Evolutionary conservation across 2,113 vertebrate species (phyloP).

Genomic region (Coptodon rendalli): DNA sequence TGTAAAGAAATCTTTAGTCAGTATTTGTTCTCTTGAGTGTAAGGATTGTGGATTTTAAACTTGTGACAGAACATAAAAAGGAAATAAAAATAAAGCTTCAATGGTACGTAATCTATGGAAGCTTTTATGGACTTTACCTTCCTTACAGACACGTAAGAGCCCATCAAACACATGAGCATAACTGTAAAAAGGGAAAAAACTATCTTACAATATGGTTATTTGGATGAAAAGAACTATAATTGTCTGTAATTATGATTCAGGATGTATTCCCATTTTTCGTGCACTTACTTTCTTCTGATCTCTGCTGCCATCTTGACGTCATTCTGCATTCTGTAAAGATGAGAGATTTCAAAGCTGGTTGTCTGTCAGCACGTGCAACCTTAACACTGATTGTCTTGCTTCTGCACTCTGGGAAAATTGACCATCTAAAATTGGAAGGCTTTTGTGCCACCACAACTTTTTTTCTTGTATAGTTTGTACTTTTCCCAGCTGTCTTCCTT

Average conservation of each 20-base stretch:
- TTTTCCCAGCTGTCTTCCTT: background rate
- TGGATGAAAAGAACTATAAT: background rate
- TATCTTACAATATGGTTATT: background rate
- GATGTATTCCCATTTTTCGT: background rate
- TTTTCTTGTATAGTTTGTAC: background rate
- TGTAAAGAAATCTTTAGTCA: background rate
- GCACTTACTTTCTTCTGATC: background rate
- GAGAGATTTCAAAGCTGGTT: background rate
- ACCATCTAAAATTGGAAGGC: background rate
- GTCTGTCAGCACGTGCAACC: background rate
- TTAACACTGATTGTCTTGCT: background rate
- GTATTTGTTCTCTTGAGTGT: background rate
- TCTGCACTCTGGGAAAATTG: background rate
- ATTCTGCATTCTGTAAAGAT: constrained; percentile 80
- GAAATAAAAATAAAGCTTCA: background rate
- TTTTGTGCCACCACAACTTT: background rate
- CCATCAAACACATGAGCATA: constrained; percentile 4
- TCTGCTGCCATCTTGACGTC: constrained; percentile 35
- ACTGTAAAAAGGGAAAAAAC: background rate
- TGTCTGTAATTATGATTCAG: background rate
- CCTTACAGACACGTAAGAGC: background rate
- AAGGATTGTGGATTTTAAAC: background rate
- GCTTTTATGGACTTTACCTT: background rate
- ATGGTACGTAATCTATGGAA: background rate
- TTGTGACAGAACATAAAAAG: background rate